phyloP scores from a whole-genome alignment of 2,888 invertebrate genomes.

The Temnothorax rugatulus region DNA sequence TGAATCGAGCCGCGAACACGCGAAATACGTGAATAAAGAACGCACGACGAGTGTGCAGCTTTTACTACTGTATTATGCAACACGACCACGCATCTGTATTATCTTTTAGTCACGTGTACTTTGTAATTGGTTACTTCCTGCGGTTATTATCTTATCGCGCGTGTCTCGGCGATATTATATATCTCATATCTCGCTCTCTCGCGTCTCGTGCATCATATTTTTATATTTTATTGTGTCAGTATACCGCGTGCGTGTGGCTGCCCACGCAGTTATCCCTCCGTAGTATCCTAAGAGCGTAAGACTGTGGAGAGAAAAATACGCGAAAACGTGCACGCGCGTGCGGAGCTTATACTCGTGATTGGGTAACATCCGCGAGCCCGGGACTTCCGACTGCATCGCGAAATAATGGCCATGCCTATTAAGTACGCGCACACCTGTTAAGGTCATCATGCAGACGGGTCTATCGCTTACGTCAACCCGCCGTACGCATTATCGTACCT shows the following conservation, averaged over 20 bases:
- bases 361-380: slow-evolving; percentile 59
- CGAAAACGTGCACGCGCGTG: slow-evolving; percentile 13
- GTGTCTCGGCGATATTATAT: slow-evolving; percentile 9
- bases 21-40: slow-evolving; percentile 2
- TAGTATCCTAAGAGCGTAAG: background rate
- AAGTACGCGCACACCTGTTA: slow-evolving; percentile 74
- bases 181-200: background rate
- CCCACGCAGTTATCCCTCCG: background rate
- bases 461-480: slow-evolving; percentile 74
- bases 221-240: background rate
- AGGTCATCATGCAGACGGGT: slow-evolving; percentile 75
- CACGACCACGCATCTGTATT: slow-evolving; percentile 23
- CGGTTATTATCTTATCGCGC: slow-evolving; percentile 25
- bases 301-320: slow-evolving; percentile 18
- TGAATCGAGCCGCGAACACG: background rate
- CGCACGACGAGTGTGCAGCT: background rate
- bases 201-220: background rate
- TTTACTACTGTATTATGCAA: slow-evolving; percentile 34
- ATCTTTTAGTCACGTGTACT: slow-evolving; percentile 24
- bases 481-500: slow-evolving; percentile 57
- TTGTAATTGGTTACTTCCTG: slow-evolving; percentile 27
- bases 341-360: slow-evolving; percentile 62
- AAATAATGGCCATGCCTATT: slow-evolving; percentile 69
- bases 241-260: background rate
- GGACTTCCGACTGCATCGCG: slow-evolving; percentile 68